Conservation (phyloP, 1,140 invertebrate species). For the Zaprionus ghesquierei region DNA sequence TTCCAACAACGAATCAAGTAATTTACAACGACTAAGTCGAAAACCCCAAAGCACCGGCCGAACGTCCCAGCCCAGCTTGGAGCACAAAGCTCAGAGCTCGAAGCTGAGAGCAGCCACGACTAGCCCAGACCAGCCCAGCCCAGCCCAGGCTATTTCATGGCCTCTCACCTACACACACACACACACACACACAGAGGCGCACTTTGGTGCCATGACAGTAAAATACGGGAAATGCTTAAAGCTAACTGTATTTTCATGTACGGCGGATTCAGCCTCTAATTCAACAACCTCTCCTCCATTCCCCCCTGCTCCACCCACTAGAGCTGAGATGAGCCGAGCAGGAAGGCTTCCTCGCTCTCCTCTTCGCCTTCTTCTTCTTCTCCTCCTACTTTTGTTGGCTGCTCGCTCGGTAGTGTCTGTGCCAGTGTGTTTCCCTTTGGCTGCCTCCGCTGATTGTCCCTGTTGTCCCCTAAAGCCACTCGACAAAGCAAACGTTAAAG, state of each 20-base stretch:
- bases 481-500: constrained; percentile 46
- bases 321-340: not conserved
- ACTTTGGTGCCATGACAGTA: constrained; percentile 61
- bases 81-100: too few relatives aligned
- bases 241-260: constrained; percentile 80
- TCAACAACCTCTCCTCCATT: not conserved
- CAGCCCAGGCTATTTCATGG: constrained; percentile 11
- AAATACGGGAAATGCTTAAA: constrained; percentile 79
- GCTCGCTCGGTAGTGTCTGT: not conserved
- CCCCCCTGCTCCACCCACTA: not conserved
- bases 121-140: not conserved
- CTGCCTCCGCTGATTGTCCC: constrained; percentile 36
- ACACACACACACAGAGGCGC: constrained; percentile 23
- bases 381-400: not conserved
- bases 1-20: constrained; percentile 81
- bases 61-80: not conserved
- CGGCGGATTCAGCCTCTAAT: constrained; percentile 65
- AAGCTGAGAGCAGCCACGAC: not conserved
- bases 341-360: too few relatives aligned
- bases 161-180: constrained; percentile 27
- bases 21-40: constrained; percentile 79
- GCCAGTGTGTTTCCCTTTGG: constrained; percentile 18
- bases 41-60: constrained; percentile 73
- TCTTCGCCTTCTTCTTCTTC: constrained; percentile 17
- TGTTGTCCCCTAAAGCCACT: constrained; percentile 34